Evolutionary conservation across 2,797 vertebrate species (phyloP).

Genomic region (Coendou prehensilis): DNA sequence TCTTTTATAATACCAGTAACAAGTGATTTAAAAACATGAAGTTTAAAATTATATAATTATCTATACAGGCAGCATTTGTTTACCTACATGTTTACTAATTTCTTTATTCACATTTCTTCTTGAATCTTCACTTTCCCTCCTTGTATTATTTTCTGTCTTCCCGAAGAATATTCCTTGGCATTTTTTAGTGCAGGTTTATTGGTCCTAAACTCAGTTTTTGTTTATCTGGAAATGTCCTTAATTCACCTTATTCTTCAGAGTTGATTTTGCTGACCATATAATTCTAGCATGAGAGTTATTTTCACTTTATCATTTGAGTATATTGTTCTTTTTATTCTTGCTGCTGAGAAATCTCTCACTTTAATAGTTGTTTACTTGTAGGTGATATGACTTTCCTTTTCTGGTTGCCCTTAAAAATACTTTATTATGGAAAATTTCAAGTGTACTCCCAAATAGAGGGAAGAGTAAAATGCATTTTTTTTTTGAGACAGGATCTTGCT

Average conservation of each 20-base stretch:
- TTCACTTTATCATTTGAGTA: constrained; percentile 3
- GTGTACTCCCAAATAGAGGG: not conserved
- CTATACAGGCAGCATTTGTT: not conserved
- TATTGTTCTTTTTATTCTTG: constrained; percentile 41
- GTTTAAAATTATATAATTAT: not conserved
- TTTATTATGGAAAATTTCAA: constrained; percentile 24
- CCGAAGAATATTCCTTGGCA: not conserved
- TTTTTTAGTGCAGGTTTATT: constrained; percentile 15
- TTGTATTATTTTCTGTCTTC: constrained; percentile 47
- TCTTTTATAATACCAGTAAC: not conserved
- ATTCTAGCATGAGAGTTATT: constrained; percentile 14
- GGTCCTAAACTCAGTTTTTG: constrained; percentile 42
- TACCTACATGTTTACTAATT: not conserved
- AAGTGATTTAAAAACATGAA: constrained; percentile 44
- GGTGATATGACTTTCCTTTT: constrained; percentile 53
- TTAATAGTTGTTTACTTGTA: constrained; percentile 36
- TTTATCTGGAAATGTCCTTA: constrained; percentile 34
- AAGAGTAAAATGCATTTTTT: constrained; percentile 11
- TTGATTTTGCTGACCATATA: constrained; percentile 53
- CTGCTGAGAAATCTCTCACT: constrained; percentile 24
- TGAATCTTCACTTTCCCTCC: not conserved
- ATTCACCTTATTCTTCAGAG: constrained; percentile 36
- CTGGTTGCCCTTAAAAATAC: not conserved
- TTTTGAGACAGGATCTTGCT: not conserved
- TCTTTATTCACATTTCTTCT: constrained; percentile 32